Conservation (phyloP, 2,888 invertebrate genomes). For the Tiliacea citrago region DNA sequence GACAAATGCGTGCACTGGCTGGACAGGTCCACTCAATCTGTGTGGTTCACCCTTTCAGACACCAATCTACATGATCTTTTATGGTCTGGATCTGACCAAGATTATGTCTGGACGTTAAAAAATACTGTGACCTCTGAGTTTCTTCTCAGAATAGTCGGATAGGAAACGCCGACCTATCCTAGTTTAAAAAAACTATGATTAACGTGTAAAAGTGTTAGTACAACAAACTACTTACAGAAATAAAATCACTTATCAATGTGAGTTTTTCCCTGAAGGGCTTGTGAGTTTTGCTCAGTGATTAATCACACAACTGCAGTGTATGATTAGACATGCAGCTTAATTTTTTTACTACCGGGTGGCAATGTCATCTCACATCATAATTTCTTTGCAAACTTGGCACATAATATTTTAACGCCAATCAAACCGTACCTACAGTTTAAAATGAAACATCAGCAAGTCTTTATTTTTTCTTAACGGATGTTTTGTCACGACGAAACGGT, state of each 20-base stretch:
- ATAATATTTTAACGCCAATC: constrained; percentile 65
- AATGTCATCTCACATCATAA: constrained; percentile 28
- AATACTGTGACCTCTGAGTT: too few species aligned
- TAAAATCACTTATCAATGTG: not conserved
- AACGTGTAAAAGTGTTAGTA: too few species aligned
- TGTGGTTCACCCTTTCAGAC: too few species aligned
- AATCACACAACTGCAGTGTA: constrained; percentile 29
- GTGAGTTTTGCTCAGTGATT: not conserved
- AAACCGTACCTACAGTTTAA: constrained; percentile 45
- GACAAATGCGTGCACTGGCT: too few species aligned
- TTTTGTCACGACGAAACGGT: constrained; percentile 54
- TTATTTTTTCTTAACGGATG: constrained; percentile 51
- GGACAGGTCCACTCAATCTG: too few species aligned
- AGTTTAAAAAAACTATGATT: too few species aligned
- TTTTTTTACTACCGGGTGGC: constrained; percentile 33
- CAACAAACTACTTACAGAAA: not conserved
- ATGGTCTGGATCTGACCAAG: too few species aligned
- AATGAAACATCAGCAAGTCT: constrained; percentile 50
- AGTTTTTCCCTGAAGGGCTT: not conserved
- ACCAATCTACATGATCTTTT: too few species aligned
- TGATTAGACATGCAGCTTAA: constrained; percentile 18
- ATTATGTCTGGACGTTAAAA: too few species aligned
- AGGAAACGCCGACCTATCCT: too few species aligned
- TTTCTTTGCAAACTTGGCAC: constrained; percentile 51
- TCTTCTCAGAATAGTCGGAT: too few species aligned